Evolutionary conservation across 2,888 invertebrate species (phyloP).

Genomic region (Cerceris ruficornis): DNA sequence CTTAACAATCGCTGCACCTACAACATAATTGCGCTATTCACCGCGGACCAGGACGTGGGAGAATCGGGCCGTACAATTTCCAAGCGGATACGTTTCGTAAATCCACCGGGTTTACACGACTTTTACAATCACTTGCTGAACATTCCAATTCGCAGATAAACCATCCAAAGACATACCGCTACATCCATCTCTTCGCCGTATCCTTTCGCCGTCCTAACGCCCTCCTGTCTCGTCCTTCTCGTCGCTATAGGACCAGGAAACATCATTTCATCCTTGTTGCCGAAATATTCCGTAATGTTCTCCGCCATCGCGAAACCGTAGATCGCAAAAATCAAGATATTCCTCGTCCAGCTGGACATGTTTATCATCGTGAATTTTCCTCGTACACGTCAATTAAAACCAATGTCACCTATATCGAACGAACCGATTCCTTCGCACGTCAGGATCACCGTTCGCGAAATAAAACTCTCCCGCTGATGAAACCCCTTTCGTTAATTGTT

Average conservation of each 20-base stretch:
- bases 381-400: not conserved
- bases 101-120: too few species aligned
- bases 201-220: not conserved
- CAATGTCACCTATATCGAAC: not conserved
- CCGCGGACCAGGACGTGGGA: slow-evolving; percentile 39
- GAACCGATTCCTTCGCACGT: not conserved
- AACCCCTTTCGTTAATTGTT: not conserved
- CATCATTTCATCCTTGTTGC: slow-evolving; percentile 52
- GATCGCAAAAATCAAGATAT: slow-evolving; percentile 41
- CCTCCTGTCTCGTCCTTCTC: not conserved
- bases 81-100: slow-evolving; percentile 9
- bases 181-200: too few species aligned
- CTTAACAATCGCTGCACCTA: slow-evolving; percentile 14
- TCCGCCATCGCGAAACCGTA: slow-evolving; percentile 47
- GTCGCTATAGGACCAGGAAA: slow-evolving; percentile 56
- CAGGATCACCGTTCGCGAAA: not conserved
- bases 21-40: slow-evolving; percentile 46
- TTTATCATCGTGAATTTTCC: not conserved
- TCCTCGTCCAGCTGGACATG: slow-evolving; percentile 29
- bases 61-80: slow-evolving; percentile 20
- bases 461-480: not conserved
- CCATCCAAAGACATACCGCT: too few species aligned
- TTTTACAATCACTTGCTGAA: too few species aligned
- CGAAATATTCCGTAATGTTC: slow-evolving; percentile 16
- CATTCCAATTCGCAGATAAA: too few species aligned